A percentile compares a stretch with the other conserved stretches of the same genome.
These are phyloP conservation scores for Pristionchus maxplancki DNA, from an alignment of 2,888 invertebrate genomes.

Conservation along the genomic window DNA sequence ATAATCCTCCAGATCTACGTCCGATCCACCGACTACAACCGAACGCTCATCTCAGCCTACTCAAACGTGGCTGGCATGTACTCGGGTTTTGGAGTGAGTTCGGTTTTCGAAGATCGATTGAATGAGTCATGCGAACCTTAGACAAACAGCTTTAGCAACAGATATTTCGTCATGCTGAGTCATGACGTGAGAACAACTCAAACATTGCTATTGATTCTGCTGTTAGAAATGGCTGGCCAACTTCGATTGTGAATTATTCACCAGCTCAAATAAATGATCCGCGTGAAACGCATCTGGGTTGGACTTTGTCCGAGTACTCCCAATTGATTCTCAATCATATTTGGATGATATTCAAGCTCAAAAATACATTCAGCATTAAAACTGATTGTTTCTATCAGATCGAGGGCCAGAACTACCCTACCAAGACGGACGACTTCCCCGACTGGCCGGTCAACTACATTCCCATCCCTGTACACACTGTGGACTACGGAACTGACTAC, in stretches of 20 bases:
- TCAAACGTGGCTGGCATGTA: conserved; percentile 88
- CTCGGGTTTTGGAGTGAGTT: conserved; percentile 22
- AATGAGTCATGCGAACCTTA: no score
- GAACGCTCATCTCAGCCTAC: conserved; percentile 86
- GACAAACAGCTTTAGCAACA: neutral
- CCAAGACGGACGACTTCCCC: conserved; percentile 25
- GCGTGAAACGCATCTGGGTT: neutral
- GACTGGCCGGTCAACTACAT: conserved; percentile 69
- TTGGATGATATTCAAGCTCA: no score
- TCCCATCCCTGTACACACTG: conserved; percentile 71
- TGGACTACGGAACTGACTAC: conserved; percentile 64
- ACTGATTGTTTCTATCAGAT: conserved; percentile 5
- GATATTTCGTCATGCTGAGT: neutral
- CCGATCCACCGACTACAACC: conserved; percentile 78
- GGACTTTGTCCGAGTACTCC: no score
- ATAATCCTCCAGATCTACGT: conserved; percentile 70
- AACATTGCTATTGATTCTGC: no score
- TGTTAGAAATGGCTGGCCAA: no score
- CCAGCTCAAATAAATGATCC: no score
- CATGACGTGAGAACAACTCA: neutral
- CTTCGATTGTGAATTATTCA: no score
- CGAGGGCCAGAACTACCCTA: conserved; percentile 10
- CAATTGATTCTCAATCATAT: no score
- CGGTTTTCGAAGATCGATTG: neutral
- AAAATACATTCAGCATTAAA: no score